Conservation (phyloP, 1,140 invertebrate genomes). For the Bombus superbus region DNA sequence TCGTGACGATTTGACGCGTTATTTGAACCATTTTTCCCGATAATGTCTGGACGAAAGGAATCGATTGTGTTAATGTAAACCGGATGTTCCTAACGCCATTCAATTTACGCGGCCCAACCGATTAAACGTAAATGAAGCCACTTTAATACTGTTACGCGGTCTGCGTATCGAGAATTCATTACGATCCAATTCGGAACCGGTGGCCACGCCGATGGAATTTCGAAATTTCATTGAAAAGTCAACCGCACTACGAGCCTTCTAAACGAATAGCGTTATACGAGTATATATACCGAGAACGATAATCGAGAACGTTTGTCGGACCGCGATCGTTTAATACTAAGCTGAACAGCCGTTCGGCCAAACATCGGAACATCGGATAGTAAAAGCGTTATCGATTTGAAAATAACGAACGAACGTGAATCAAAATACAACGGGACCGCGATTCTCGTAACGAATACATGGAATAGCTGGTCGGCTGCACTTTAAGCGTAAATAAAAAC, state of each 20-base stretch:
- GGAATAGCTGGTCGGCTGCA: neutral
- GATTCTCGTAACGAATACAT: neutral
- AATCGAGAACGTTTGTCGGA: neutral
- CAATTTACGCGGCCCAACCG: neutral
- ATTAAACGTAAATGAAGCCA: conserved; percentile 36
- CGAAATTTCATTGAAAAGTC: conserved; percentile 37
- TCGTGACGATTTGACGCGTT: neutral
- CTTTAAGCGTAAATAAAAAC: conserved; percentile 14
- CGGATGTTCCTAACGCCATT: neutral
- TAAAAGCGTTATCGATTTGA: neutral
- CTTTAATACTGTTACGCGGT: conserved; percentile 10
- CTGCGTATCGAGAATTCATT: conserved; percentile 1
- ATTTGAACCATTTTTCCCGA: neutral
- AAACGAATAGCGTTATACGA: neutral
- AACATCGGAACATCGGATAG: neutral
- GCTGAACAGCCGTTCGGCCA: no score
- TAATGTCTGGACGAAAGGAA: neutral
- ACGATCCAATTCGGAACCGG: conserved; percentile 8
- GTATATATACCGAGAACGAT: neutral
- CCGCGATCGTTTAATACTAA: neutral
- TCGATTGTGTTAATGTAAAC: conserved; percentile 5
- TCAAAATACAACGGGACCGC: neutral
- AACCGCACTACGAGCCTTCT: conserved; percentile 2
- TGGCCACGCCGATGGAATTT: conserved; percentile 1
- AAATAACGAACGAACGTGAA: neutral